A percentile compares a stretch with the other conserved stretches of the same genome.
Conservation (phyloP, 2,113 vertebrate genomes). For the Tragelaphus imberbis region DNA sequence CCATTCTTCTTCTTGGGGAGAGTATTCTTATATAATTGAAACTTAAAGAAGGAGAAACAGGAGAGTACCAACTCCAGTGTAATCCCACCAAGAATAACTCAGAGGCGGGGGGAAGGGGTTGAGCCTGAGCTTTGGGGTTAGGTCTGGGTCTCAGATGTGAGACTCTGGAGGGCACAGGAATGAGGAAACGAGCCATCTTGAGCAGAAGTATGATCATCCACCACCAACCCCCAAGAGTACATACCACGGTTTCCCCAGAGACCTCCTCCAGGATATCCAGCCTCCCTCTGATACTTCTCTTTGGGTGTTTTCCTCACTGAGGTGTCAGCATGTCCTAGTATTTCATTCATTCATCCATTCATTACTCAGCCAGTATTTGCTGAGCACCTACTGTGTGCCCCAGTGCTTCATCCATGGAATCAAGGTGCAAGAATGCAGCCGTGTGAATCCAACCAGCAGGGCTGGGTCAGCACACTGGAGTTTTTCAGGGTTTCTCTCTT, state of each 20-base stretch:
- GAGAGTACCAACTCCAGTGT: background rate
- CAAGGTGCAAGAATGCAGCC: background rate
- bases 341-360: background rate
- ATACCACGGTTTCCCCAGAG: background rate
- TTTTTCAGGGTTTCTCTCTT: background rate
- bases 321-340: background rate
- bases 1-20: background rate
- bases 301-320: background rate
- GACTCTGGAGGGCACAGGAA: background rate
- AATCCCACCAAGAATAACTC: background rate
- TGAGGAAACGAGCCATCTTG: background rate
- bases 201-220: background rate
- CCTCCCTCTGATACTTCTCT: background rate
- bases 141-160: background rate
- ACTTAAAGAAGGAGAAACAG: background rate
- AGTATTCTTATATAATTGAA: background rate
- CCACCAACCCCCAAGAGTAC: background rate
- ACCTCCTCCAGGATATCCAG: background rate
- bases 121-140: background rate
- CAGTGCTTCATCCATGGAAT: rapidly evolving
- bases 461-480: background rate
- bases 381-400: background rate
- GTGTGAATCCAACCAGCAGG: background rate
- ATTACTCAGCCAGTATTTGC: background rate
- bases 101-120: background rate